phyloP scores from a whole-genome alignment of 2,888 invertebrate genomes.

The Oscheius sp. region DNA sequence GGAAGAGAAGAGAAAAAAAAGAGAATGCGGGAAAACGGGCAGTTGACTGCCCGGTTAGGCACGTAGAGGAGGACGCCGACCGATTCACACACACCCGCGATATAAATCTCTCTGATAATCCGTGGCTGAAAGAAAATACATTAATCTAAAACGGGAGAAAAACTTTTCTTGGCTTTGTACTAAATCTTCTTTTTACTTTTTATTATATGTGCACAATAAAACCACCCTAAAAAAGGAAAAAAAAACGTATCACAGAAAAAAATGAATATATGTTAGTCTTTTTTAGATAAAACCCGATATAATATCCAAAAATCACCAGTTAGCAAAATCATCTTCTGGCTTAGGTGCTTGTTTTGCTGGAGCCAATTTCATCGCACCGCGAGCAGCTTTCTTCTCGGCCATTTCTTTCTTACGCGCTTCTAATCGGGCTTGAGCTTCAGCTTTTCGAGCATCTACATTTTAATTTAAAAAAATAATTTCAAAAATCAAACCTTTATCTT shows the following conservation, averaged over 20 bases:
- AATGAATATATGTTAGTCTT: background rate
- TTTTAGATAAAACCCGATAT: constrained; percentile 5
- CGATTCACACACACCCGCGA: too few relatives aligned
- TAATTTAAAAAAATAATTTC: background rate
- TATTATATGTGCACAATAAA: constrained; percentile 1
- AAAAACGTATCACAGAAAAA: constrained; percentile 1
- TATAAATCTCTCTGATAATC: too few relatives aligned
- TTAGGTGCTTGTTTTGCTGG: constrained; percentile 24
- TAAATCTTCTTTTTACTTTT: too few relatives aligned
- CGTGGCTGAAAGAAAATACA: too few relatives aligned
- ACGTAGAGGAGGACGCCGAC: too few relatives aligned
- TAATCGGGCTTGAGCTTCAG: constrained; percentile 59
- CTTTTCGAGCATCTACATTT: constrained; percentile 49
- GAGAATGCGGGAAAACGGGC: too few relatives aligned
- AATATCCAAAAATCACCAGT: constrained; percentile 43
- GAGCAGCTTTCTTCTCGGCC: constrained; percentile 51
- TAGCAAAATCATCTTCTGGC: constrained; percentile 51
- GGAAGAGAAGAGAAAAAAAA: too few relatives aligned
- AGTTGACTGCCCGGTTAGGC: too few relatives aligned
- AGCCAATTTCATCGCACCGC: constrained; percentile 60
- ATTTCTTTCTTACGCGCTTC: constrained; percentile 60
- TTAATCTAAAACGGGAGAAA: too few relatives aligned
- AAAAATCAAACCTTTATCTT: constrained; percentile 7
- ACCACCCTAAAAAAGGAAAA: background rate
- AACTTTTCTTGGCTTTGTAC: too few relatives aligned